Evolutionary conservation across 2,797 vertebrate genomes (phyloP).

Genomic region (Florisuga fusca): DNA sequence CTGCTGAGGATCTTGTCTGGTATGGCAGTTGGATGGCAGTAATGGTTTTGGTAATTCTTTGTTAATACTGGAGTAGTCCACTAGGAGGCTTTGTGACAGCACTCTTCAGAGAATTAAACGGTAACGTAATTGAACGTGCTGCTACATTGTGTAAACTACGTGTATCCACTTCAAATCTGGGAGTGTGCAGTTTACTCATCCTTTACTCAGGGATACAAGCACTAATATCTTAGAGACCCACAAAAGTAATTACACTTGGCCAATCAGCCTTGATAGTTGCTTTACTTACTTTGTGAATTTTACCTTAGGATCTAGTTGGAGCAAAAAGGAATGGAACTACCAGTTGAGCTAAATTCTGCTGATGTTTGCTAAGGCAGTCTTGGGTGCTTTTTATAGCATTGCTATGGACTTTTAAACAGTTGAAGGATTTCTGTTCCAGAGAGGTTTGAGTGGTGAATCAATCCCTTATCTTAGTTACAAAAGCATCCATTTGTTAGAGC

Average conservation of each 20-base stretch:
- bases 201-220: background rate
- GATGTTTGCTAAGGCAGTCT: background rate
- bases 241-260: background rate
- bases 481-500: conserved; percentile 30
- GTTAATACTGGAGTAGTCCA: background rate
- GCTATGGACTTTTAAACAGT: background rate
- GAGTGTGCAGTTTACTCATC: background rate
- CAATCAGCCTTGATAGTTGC: background rate
- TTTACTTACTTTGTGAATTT: background rate
- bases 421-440: conserved; percentile 4
- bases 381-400: background rate
- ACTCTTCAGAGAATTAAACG: background rate
- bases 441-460: background rate
- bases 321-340: background rate
- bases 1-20: background rate
- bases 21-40: background rate
- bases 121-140: background rate
- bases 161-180: background rate
- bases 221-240: background rate
- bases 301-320: background rate
- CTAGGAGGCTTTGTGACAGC: background rate
- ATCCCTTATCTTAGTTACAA: background rate
- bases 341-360: background rate
- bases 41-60: background rate
- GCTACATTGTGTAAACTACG: background rate